These are phyloP conservation scores for Microdon myrmicae DNA, from an alignment of 2,888 invertebrate species.

Conservation along the genomic window DNA sequence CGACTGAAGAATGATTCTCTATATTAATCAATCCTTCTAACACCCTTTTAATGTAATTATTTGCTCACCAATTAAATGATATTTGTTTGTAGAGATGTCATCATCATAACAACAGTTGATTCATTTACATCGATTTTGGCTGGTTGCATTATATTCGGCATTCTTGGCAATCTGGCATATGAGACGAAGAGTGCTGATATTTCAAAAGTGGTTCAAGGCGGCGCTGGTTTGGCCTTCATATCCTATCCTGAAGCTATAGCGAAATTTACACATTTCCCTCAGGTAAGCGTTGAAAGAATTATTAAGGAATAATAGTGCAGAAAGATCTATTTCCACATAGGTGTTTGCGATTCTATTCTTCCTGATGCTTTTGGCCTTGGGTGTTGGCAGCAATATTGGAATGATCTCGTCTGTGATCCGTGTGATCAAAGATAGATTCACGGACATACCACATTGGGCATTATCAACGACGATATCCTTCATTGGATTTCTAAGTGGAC, in stretches of 20 bases:
- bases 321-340: constrained; percentile 56
- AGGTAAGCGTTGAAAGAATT: too few relatives aligned
- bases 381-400: constrained; percentile 69
- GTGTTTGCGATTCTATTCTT: constrained; percentile 70
- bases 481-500: constrained; percentile 71
- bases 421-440: constrained; percentile 68
- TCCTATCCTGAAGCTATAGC: constrained; percentile 74
- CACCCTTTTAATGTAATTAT: background rate
- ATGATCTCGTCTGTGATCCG: constrained; percentile 68
- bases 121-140: constrained; percentile 84
- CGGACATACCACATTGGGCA: constrained; percentile 67
- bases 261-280: constrained; percentile 69
- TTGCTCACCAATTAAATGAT: background rate
- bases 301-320: too few relatives aligned
- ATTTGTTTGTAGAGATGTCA: constrained; percentile 73
- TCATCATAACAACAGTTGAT: constrained; percentile 84
- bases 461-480: constrained; percentile 67
- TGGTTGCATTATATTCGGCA: constrained; percentile 85
- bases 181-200: constrained; percentile 72
- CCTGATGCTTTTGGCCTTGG: constrained; percentile 70
- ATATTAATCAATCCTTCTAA: background rate
- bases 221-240: constrained; percentile 84
- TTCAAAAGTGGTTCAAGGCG: constrained; percentile 74
- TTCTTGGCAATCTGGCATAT: constrained; percentile 82
- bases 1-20: too few relatives aligned